A percentile compares a stretch with the other conserved stretches of the same genome.
Evolutionary conservation across 30 jellyfish, hydroid and myxozoan genomes (phyloP).

Genomic region (Turritopsis dohrnii): DNA sequence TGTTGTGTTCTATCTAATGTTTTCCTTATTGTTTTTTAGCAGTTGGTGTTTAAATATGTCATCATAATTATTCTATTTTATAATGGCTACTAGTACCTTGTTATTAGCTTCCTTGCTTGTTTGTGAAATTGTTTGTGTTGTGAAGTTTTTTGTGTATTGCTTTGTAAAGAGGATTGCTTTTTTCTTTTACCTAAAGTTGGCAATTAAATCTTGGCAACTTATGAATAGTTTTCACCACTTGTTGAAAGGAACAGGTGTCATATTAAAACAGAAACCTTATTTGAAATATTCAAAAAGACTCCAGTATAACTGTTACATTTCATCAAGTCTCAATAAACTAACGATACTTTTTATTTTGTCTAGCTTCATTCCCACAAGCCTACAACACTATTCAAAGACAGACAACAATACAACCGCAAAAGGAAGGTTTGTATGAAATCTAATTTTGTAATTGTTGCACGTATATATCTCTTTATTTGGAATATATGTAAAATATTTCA

Average conservation of each 20-base stretch:
- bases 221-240: too few species aligned
- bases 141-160: background rate
- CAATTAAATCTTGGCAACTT: background rate
- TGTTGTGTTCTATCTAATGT: background rate
- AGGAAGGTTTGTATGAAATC: constrained; percentile 53
- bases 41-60: constrained; percentile 14
- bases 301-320: background rate
- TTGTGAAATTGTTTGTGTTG: background rate
- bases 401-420: constrained; percentile 56
- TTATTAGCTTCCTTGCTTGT: background rate
- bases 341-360: background rate
- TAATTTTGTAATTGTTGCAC: too few species aligned
- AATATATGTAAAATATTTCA: background rate
- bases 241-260: too few species aligned
- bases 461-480: too few species aligned
- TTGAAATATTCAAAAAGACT: background rate
- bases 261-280: background rate
- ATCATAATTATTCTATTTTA: background rate
- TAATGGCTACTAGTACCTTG: background rate
- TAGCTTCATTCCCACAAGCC: constrained; percentile 82
- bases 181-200: background rate
- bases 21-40: constrained; percentile 4
- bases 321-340: background rate
- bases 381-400: constrained; percentile 57
- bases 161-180: background rate